These are phyloP conservation scores for Zygaena filipendulae DNA, from an alignment of 2,888 invertebrate species.

Conservation along the genomic window DNA sequence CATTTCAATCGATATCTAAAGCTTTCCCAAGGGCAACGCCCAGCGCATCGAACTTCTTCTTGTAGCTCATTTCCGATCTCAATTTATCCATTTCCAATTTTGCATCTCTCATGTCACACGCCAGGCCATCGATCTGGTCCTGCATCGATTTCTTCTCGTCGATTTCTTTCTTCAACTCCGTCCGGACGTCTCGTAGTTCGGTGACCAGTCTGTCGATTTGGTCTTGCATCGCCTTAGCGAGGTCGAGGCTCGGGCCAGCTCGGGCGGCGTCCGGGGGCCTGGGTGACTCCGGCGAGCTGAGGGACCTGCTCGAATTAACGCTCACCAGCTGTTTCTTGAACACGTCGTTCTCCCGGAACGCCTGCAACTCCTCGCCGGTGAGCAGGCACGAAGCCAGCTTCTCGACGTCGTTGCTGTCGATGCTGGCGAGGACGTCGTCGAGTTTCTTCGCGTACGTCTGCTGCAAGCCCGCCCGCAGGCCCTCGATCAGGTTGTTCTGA, in stretches of 20 bases:
- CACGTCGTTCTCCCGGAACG: conserved; percentile 24
- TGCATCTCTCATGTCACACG: too few species aligned
- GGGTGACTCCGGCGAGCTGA: not conserved
- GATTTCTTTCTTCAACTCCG: conserved; percentile 18
- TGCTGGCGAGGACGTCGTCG: conserved; percentile 36
- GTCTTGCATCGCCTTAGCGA: conserved; percentile 15
- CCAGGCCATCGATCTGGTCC: too few species aligned
- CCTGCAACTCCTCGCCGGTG: conserved; percentile 28
- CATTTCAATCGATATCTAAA: not conserved
- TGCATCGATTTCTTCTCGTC: too few species aligned
- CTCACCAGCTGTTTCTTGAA: conserved; percentile 3
- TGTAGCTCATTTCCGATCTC: too few species aligned
- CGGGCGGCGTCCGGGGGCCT: not conserved
- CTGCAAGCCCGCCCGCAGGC: conserved; percentile 31
- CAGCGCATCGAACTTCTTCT: not conserved
- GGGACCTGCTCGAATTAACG: conserved; percentile 4
- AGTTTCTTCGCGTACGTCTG: conserved; percentile 37
- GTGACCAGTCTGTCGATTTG: conserved; percentile 13
- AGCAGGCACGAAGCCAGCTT: conserved; percentile 29
- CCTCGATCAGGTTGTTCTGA: conserved; percentile 38
- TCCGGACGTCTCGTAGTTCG: conserved; percentile 2
- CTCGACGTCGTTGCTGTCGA: conserved; percentile 37
- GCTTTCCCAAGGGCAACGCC: not conserved
- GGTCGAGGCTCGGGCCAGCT: conserved; percentile 21
- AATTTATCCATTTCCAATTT: not conserved